Evolutionary conservation across 2,113 vertebrate genomes (phyloP), one percentile per base, ranked within the genome.

Genomic region (Acanthisitta chloris): DNA sequence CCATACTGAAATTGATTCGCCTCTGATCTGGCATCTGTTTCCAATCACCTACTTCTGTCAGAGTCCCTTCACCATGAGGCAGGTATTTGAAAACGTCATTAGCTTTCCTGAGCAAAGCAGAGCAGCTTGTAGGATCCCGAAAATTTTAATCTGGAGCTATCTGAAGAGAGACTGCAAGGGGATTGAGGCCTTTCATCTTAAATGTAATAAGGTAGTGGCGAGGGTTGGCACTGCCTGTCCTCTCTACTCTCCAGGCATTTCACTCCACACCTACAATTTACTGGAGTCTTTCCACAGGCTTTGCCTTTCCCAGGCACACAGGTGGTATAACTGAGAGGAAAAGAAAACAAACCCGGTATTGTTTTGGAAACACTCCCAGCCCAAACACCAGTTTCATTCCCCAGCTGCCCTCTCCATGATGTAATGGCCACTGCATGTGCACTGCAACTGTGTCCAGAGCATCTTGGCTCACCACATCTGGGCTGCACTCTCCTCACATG

Each of bases 251-350:
- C 91, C 96, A 97, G 96, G 94, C 90, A 96, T 90, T 96, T 94
- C 93, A 48, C 72, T 96, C 92, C 96, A 96, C 96, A 96, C 94
- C 94, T 95, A 95, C 96, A 90, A 95, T 95, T 96, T 94, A 88
- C 88, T 49, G 46, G 90, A 95, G 93, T 33, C 87, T 95, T 90
- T 92, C 94, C 78, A 86, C 59, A 21, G 86, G 88, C 76, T 88
- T 34, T 6, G 3, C 88, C 76, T 88, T 95, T 96, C 94, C 93
- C 96, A 95, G 94, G 93, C 90, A 78, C 85, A 64, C 87, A 93
- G 88, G 90, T 93, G 90, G 93, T 74, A 83, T 4, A 93, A 88
- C 46, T 7, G 72, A 93, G 76, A 96, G 94, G 93, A 69, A 70
- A 59, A 81, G 81, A 65, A 65, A 45, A 90, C 93, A 69, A 86